Conservation (phyloP, 2,888 invertebrate species). For the Caenorhabditis sp. region DNA sequence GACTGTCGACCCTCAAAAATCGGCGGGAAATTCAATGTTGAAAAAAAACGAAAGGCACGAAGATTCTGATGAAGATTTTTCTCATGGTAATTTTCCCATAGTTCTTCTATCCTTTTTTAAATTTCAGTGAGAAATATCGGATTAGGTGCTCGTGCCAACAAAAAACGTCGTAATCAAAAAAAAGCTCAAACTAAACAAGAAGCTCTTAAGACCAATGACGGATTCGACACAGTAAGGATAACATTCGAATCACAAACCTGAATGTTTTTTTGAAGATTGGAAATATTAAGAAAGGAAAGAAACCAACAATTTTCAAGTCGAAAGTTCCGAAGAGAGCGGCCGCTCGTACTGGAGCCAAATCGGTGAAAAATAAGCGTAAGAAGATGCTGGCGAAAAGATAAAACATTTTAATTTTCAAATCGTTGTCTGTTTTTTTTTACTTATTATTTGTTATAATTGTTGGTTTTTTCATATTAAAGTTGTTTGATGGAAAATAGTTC, state of each 20-base stretch:
- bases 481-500: too few relatives aligned
- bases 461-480: constrained; percentile 5
- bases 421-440: constrained; percentile 1
- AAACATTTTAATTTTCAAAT: constrained; percentile 3
- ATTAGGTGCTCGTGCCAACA: constrained; percentile 57
- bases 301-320: constrained; percentile 56
- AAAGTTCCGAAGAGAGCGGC: constrained; percentile 61
- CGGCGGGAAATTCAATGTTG: too few relatives aligned
- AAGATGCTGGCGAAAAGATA: constrained; percentile 59
- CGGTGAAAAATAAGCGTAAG: constrained; percentile 67
- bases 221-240: constrained; percentile 69
- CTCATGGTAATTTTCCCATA: too few relatives aligned
- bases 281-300: constrained; percentile 54
- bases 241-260: too few relatives aligned
- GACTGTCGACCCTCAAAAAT: too few relatives aligned
- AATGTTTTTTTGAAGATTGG: too few relatives aligned
- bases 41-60: constrained; percentile 1
- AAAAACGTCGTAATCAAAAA: constrained; percentile 65
- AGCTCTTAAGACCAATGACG: constrained; percentile 62
- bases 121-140: constrained; percentile 57
- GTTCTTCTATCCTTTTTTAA: too few relatives aligned
- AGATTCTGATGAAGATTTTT: constrained; percentile 30
- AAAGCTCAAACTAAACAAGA: constrained; percentile 60
- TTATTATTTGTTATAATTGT: constrained; percentile 2
- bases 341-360: constrained; percentile 63